A percentile compares a stretch with the other conserved stretches of the same genome.
phyloP scores from a whole-genome alignment of 2,888 invertebrate genomes.

The Calliopum simillimum region DNA sequence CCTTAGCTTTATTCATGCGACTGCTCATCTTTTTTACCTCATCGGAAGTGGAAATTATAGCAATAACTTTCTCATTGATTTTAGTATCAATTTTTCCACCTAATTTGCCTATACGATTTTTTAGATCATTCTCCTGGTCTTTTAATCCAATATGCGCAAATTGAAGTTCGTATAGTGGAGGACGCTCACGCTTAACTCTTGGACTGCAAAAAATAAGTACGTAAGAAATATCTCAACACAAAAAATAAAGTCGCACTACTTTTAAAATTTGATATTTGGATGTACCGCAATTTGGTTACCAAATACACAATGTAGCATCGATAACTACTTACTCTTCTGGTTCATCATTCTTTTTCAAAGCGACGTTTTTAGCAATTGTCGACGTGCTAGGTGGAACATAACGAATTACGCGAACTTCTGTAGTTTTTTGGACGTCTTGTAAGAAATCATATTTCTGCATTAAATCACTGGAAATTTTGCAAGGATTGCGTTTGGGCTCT shows the following conservation, averaged over 20 bases:
- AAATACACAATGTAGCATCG: too few relatives aligned
- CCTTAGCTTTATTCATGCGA: constrained; percentile 76
- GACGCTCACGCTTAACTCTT: constrained; percentile 74
- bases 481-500: constrained; percentile 78
- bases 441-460: constrained; percentile 72
- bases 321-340: constrained; percentile 57
- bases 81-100: constrained; percentile 81
- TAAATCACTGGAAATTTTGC: constrained; percentile 76
- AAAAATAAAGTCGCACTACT: constrained; percentile 8
- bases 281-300: too few relatives aligned
- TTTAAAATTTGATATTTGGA: background rate
- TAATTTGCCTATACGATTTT: constrained; percentile 76
- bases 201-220: constrained; percentile 67
- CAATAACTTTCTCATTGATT: constrained; percentile 75
- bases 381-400: constrained; percentile 68
- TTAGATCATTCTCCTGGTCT: constrained; percentile 72
- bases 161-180: constrained; percentile 81
- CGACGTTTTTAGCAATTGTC: constrained; percentile 52
- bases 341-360: constrained; percentile 59
- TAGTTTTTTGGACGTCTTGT: constrained; percentile 73
- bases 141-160: constrained; percentile 77
- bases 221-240: background rate
- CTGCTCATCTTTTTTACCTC: constrained; percentile 77
- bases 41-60: constrained; percentile 78
- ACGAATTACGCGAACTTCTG: constrained; percentile 72